Evolutionary conservation across 1,140 invertebrate species (phyloP).

Genomic region (Drosophila miranda): DNA sequence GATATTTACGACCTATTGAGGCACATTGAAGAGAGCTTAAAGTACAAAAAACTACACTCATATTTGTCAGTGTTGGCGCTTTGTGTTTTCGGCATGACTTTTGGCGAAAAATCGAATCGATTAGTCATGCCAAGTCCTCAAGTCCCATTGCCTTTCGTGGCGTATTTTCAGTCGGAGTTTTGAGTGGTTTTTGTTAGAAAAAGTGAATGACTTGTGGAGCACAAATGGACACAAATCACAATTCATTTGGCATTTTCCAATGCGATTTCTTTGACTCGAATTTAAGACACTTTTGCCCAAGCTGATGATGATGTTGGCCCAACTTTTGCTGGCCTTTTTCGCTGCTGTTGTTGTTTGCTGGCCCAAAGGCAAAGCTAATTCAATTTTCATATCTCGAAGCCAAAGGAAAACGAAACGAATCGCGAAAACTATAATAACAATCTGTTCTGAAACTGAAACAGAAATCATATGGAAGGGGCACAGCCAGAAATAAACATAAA

Average conservation of each 20-base stretch:
- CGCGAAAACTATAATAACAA: constrained; percentile 46
- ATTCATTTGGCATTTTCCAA: constrained; percentile 77
- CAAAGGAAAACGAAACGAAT: constrained; percentile 34
- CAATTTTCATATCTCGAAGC: constrained; percentile 36
- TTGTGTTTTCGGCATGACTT: constrained; percentile 57
- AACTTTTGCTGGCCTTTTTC: too few species aligned
- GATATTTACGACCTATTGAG: constrained; percentile 57
- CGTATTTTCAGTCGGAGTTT: constrained; percentile 47
- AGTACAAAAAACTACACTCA: constrained; percentile 32
- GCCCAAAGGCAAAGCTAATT: constrained; percentile 49
- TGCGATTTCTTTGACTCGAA: constrained; percentile 64
- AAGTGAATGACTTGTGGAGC: constrained; percentile 68
- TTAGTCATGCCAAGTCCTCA: constrained; percentile 77
- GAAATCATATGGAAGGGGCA: neutral
- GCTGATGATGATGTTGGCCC: too few species aligned
- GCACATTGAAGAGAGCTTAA: constrained; percentile 48
- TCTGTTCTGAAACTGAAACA: constrained; percentile 23
- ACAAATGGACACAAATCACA: constrained; percentile 54
- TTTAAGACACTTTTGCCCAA: constrained; percentile 37
- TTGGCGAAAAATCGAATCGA: constrained; percentile 78
- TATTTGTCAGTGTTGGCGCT: constrained; percentile 21
- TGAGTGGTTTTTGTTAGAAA: constrained; percentile 18
- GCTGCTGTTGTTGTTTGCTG: neutral
- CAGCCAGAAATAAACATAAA: constrained; percentile 51
- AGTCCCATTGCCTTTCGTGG: constrained; percentile 29